phyloP scores from a whole-genome alignment of 1,140 invertebrate species.

The Babylonia areolata region DNA sequence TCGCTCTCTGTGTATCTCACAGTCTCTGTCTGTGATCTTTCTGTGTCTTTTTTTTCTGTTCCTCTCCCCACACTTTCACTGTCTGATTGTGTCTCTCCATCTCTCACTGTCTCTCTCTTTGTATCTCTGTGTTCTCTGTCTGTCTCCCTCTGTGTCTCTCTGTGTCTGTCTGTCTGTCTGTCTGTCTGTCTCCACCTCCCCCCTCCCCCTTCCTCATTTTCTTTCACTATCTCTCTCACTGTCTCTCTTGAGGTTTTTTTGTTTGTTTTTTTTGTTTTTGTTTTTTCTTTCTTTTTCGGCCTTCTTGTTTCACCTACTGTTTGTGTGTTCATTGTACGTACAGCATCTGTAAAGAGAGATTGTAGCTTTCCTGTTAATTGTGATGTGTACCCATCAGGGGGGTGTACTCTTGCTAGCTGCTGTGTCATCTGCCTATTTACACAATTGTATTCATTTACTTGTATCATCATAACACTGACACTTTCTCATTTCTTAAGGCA shows the following conservation, averaged over 20 bases:
- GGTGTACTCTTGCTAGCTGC: too few relatives aligned
- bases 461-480: neutral
- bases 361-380: neutral
- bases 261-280: neutral
- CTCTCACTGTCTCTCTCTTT: too few relatives aligned
- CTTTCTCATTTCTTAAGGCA: neutral
- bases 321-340: too few relatives aligned
- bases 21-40: too few relatives aligned
- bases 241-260: constrained; percentile 23
- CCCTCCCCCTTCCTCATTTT: too few relatives aligned
- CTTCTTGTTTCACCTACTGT: neutral
- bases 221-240: neutral
- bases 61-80: too few relatives aligned
- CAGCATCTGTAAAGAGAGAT: neutral
- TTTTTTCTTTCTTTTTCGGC: neutral
- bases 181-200: constrained; percentile 31
- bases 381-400: too few relatives aligned
- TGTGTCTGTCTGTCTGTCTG: constrained; percentile 30
- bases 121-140: neutral
- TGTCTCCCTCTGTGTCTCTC: neutral
- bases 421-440: too few relatives aligned
- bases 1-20: too few relatives aligned
- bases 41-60: too few relatives aligned
- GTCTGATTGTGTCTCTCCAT: too few relatives aligned
- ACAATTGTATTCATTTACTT: neutral